phyloP scores from a whole-genome alignment of 2,113 vertebrate genomes.

The Hippocampus barbouri region DNA sequence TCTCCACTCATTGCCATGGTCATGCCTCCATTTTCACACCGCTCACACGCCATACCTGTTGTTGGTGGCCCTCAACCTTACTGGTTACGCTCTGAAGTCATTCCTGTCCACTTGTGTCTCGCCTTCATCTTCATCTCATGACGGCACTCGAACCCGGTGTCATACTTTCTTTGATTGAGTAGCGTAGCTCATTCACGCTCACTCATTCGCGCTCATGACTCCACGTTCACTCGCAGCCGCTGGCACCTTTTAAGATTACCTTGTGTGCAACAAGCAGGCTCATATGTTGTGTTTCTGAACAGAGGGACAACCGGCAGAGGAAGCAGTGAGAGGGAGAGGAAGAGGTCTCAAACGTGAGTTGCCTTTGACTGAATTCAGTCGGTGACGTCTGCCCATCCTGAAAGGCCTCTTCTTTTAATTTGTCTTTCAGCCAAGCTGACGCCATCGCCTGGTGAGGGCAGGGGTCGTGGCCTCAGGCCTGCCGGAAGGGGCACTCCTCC shows the following conservation, averaged over 20 bases:
- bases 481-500: constrained; percentile 80
- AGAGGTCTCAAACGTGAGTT: constrained; percentile 84
- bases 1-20: constrained; percentile 47
- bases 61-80: neutral
- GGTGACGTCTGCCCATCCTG: neutral
- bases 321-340: constrained; percentile 80
- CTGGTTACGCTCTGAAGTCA: constrained; percentile 26
- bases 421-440: constrained; percentile 85
- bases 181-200: constrained; percentile 2
- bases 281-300: constrained; percentile 47
- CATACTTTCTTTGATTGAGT: neutral
- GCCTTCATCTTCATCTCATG: constrained; percentile 6
- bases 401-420: constrained; percentile 13
- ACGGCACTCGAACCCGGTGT: neutral
- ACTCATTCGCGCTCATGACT: constrained; percentile 3
- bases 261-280: constrained; percentile 9
- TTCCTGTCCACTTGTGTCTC: constrained; percentile 6
- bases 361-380: neutral
- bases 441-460: constrained; percentile 91
- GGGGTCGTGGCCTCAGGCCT: constrained; percentile 82
- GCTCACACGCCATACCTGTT: neutral
- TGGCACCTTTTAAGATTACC: neutral
- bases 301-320: constrained; percentile 90
- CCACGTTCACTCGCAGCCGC: neutral
- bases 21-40: constrained; percentile 40